Percentiles rank a stretch among this genome's conserved stretches.
These are phyloP conservation scores for Rhizoglyphus robini DNA, from an alignment of 1,140 invertebrate species.

Conservation along the genomic window DNA sequence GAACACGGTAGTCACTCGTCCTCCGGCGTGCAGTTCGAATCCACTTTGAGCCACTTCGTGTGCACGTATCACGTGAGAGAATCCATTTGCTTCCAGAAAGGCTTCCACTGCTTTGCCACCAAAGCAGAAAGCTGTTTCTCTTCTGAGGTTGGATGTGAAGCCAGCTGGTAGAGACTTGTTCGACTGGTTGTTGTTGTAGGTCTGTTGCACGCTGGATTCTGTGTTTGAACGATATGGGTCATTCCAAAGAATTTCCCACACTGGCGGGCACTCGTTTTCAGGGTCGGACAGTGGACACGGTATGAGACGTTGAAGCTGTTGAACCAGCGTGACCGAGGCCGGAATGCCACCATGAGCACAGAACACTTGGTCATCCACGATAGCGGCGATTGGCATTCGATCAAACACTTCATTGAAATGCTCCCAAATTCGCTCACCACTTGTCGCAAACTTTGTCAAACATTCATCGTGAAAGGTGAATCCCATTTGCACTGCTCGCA, in stretches of 20 bases:
- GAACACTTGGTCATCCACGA: constrained; percentile 49
- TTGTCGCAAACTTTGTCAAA: constrained; percentile 47
- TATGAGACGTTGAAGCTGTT: constrained; percentile 42
- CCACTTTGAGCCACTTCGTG: constrained; percentile 46
- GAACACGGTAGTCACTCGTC: constrained; percentile 49
- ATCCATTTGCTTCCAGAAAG: constrained; percentile 47
- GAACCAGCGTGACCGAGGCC: constrained; percentile 41
- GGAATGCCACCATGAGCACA: constrained; percentile 61
- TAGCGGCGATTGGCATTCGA: constrained; percentile 52
- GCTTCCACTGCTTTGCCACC: constrained; percentile 46
- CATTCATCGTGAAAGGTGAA: constrained; percentile 54
- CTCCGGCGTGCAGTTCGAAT: constrained; percentile 39
- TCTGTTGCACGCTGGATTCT: neutral
- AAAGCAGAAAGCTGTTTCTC: constrained; percentile 57
- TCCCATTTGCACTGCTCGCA: constrained; percentile 49
- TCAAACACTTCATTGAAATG: constrained; percentile 56
- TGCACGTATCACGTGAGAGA: constrained; percentile 53
- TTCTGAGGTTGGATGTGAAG: constrained; percentile 47
- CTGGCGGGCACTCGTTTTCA: constrained; percentile 47
- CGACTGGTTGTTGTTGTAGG: too few relatives aligned
- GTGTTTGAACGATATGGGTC: constrained; percentile 39
- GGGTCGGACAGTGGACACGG: constrained; percentile 47
- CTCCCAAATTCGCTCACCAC: constrained; percentile 49
- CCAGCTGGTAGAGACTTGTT: constrained; percentile 31
- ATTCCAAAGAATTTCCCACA: constrained; percentile 64